phyloP scores from a whole-genome alignment of 2,113 vertebrate genomes.

The Oenanthe oenanthe region DNA sequence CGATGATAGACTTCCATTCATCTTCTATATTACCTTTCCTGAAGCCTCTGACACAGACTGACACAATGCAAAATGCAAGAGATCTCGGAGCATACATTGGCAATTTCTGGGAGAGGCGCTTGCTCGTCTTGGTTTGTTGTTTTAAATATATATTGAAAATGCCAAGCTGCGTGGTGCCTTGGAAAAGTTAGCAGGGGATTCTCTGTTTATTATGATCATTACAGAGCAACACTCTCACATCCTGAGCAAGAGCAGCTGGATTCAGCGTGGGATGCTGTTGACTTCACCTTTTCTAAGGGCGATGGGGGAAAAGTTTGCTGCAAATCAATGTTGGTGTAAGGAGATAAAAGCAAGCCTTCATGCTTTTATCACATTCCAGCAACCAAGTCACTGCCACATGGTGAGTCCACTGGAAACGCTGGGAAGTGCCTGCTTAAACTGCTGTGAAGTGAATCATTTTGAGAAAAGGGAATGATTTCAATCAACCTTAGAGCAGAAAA shows the following conservation, averaged over 20 bases:
- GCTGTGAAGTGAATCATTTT: not conserved
- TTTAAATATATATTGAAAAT: constrained; percentile 80
- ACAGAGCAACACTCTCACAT: not conserved
- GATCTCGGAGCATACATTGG: constrained; percentile 73
- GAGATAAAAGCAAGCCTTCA: not conserved
- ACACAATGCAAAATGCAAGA: constrained; percentile 83
- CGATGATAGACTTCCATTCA: constrained; percentile 87
- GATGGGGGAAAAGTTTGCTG: constrained; percentile 27
- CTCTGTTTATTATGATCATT: constrained; percentile 52
- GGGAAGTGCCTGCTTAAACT: not conserved
- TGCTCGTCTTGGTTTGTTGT: constrained; percentile 72
- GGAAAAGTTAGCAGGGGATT: constrained; percentile 59
- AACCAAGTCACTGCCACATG: not conserved
- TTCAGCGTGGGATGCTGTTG: not conserved
- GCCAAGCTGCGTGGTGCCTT: not conserved
- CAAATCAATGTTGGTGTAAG: not conserved
- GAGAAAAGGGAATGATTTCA: not conserved
- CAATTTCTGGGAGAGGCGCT: constrained; percentile 72
- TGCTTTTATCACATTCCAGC: not conserved
- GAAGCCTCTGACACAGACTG: constrained; percentile 83
- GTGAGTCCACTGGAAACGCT: not conserved
- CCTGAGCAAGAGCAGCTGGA: not conserved
- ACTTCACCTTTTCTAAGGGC: constrained; percentile 26
- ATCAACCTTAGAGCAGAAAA: not conserved
- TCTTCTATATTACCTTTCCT: constrained; percentile 86